Percentiles rank a stretch among this genome's conserved stretches.
These are phyloP conservation scores for Clamator glandarius DNA, from an alignment of 2,797 vertebrate genomes.

Conservation along the genomic window DNA sequence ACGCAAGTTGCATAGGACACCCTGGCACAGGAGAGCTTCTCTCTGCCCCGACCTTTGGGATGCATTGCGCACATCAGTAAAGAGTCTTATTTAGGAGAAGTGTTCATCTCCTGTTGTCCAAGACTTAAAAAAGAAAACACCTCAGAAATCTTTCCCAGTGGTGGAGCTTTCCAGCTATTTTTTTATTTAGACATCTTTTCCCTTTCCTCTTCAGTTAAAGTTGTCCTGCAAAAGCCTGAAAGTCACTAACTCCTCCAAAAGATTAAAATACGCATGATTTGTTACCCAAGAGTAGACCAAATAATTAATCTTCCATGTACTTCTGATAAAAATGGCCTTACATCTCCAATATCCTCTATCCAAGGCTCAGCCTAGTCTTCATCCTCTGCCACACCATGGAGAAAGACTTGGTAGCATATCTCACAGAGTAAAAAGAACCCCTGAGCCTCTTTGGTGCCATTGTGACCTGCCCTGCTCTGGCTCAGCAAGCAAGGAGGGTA, in stretches of 20 bases:
- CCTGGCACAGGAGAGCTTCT: neutral
- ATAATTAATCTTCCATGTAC: neutral
- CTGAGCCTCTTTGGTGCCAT: neutral
- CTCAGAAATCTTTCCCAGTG: fast-evolving
- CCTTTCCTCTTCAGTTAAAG: neutral
- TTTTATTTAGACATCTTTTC: neutral
- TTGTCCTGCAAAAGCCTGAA: neutral
- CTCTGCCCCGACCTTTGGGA: neutral
- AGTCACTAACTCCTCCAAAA: neutral
- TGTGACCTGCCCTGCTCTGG: neutral
- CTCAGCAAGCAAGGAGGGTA: too few relatives aligned
- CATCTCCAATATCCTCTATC: neutral
- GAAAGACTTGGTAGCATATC: fast-evolving
- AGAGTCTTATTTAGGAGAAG: neutral
- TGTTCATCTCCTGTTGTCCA: neutral
- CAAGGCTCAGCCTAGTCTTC: neutral
- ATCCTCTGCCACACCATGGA: fast-evolving
- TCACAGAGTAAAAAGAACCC: too few relatives aligned
- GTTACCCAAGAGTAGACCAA: neutral
- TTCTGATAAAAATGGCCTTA: neutral
- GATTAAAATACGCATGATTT: fast-evolving
- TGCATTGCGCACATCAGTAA: fast-evolving
- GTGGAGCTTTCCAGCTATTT: neutral
- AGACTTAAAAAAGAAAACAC: neutral
- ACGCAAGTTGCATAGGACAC: neutral